A percentile compares a stretch with the other conserved stretches of the same genome.
phyloP scores from a whole-genome alignment of 2,888 invertebrate species.

The Ormyrus rosae region DNA sequence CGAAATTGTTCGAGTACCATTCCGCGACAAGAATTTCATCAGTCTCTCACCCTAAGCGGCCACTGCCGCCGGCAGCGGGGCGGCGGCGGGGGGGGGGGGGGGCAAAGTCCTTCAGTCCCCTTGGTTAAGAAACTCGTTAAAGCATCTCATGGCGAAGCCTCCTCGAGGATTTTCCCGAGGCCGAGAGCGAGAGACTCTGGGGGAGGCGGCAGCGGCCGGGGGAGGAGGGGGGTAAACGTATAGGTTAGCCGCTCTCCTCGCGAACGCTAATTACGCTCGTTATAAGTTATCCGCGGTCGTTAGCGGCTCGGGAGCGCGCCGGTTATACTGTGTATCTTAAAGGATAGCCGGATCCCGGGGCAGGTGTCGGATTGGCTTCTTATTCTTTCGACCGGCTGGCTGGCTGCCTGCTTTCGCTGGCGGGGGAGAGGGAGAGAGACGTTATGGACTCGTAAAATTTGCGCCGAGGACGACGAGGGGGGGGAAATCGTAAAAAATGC shows the following conservation, averaged over 20 bases:
- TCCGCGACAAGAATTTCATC: constrained; percentile 36
- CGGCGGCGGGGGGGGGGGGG: too few relatives aligned
- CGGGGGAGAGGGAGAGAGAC: constrained; percentile 1
- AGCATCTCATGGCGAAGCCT: constrained; percentile 14
- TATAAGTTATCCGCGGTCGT: constrained; percentile 55
- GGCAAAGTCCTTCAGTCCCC: background rate
- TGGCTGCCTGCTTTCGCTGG: too few relatives aligned
- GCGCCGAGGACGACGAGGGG: background rate
- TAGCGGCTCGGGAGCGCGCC: constrained; percentile 21
- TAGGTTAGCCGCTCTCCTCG: constrained; percentile 26
- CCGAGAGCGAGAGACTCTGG: too few relatives aligned
- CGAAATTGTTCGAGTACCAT: constrained; percentile 18
- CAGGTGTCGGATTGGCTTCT: constrained; percentile 30
- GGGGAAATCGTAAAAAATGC: constrained; percentile 35
- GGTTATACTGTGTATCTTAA: constrained; percentile 9
- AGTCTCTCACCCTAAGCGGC: background rate
- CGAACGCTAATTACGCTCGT: constrained; percentile 55
- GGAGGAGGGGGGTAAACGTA: background rate
- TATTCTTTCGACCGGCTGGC: background rate
- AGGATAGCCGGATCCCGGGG: constrained; percentile 16
- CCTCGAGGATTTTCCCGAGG: constrained; percentile 27
- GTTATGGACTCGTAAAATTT: constrained; percentile 38
- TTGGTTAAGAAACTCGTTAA: constrained; percentile 48
- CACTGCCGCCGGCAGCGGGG: too few relatives aligned
- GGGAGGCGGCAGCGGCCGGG: background rate